Evolutionary conservation across 2,797 vertebrate species (phyloP).

Genomic region (Spinus olivaceus): DNA sequence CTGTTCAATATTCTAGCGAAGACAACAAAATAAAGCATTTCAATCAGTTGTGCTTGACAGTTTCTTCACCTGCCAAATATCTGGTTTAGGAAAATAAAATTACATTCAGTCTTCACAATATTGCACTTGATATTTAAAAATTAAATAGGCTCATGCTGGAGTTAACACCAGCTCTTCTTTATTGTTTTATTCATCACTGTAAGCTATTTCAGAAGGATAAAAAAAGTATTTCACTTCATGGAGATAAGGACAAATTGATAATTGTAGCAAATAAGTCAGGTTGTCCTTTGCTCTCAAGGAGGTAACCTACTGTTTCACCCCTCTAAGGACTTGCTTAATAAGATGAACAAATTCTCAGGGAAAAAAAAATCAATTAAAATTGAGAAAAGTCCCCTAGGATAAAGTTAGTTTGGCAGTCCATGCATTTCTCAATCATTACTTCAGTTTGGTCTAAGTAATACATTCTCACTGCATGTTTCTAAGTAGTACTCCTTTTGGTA

Average conservation of each 20-base stretch:
- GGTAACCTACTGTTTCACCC: slow-evolving; percentile 68
- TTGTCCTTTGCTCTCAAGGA: slow-evolving; percentile 69
- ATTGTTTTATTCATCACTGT: slow-evolving; percentile 46
- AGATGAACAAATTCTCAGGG: slow-evolving; percentile 59
- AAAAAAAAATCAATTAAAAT: slow-evolving; percentile 77
- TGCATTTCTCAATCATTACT: slow-evolving; percentile 66
- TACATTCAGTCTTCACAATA: slow-evolving; percentile 19
- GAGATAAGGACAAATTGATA: slow-evolving; percentile 61
- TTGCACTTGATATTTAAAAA: slow-evolving; percentile 38
- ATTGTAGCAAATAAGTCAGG: slow-evolving; percentile 69
- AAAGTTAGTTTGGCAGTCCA: slow-evolving; percentile 65
- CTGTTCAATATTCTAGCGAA: neutral
- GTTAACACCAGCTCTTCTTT: slow-evolving; percentile 30
- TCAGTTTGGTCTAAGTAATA: slow-evolving; percentile 56
- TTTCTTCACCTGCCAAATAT: slow-evolving; percentile 25
- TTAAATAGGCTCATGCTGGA: slow-evolving; percentile 9
- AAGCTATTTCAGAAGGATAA: slow-evolving; percentile 53
- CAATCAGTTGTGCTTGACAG: neutral
- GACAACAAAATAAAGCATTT: neutral
- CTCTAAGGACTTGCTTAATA: slow-evolving; percentile 75
- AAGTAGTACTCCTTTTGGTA: slow-evolving; percentile 51
- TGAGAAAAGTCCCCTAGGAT: slow-evolving; percentile 70
- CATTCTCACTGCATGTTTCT: slow-evolving; percentile 54
- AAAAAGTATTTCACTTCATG: slow-evolving; percentile 57
- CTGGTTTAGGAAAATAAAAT: slow-evolving; percentile 15